These are phyloP conservation scores for Whitmania pigra DNA, from an alignment of 1,140 invertebrate species.

Conservation along the genomic window DNA sequence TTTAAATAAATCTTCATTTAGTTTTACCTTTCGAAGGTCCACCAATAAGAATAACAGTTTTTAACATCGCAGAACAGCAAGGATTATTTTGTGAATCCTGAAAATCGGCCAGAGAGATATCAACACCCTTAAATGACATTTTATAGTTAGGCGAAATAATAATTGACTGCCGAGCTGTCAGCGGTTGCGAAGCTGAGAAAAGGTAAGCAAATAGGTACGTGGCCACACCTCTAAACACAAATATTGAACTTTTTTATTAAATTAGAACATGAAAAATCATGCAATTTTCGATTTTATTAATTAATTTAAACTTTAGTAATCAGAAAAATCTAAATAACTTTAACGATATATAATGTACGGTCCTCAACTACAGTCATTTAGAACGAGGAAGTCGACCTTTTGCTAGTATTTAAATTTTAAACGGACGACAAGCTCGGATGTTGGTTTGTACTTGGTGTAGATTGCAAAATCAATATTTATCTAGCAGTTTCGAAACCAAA, in stretches of 20 bases:
- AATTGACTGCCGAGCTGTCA: constrained; percentile 14
- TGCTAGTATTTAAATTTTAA: too few relatives aligned
- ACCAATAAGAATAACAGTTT: constrained; percentile 54
- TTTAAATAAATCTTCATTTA: not conserved
- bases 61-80: constrained; percentile 33
- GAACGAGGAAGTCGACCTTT: too few relatives aligned
- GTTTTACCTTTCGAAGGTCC: constrained; percentile 53
- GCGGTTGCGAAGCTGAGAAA: not conserved
- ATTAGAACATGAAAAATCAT: too few relatives aligned
- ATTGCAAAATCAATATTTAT: too few relatives aligned
- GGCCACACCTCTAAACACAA: not conserved
- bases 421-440: too few relatives aligned
- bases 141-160: not conserved
- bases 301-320: too few relatives aligned
- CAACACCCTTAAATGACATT: not conserved
- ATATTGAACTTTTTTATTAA: not conserved
- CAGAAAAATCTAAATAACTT: too few relatives aligned
- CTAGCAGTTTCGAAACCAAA: too few relatives aligned
- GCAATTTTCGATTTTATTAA: too few relatives aligned
- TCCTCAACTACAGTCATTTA: too few relatives aligned
- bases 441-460: too few relatives aligned
- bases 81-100: not conserved
- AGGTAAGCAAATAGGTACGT: constrained; percentile 5
- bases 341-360: too few relatives aligned
- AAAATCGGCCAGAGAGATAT: not conserved